Evolutionary conservation across 2,888 invertebrate genomes (phyloP).

Genomic region (Dermolepida albohirtum): DNA sequence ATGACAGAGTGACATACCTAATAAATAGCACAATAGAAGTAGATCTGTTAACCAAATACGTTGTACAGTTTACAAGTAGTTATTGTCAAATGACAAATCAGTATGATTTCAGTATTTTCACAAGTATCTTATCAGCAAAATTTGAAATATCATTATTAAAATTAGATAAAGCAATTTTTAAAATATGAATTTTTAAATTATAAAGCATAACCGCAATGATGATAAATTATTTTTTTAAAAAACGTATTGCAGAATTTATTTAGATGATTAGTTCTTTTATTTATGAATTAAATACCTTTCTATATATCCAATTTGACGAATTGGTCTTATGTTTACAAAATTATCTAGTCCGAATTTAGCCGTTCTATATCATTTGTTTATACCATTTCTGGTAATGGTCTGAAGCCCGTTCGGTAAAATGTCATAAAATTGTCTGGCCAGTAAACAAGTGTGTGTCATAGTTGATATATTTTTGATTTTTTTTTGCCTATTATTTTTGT

Average conservation of each 20-base stretch:
- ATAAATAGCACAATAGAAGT: slow-evolving; percentile 3
- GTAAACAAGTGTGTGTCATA: slow-evolving; percentile 41
- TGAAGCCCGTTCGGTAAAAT: slow-evolving; percentile 32
- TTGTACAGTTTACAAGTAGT: slow-evolving; percentile 16
- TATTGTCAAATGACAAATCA: slow-evolving; percentile 33
- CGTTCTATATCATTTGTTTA: slow-evolving; percentile 11
- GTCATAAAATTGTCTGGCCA: slow-evolving; percentile 33
- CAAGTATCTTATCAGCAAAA: slow-evolving; percentile 22
- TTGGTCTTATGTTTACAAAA: slow-evolving; percentile 3
- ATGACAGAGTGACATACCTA: slow-evolving; percentile 17
- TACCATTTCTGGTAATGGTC: slow-evolving; percentile 14
- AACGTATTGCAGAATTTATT: too few relatives aligned
- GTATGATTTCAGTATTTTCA: slow-evolving; percentile 7
- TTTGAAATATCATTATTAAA: slow-evolving; percentile 8
- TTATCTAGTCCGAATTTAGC: slow-evolving; percentile 21
- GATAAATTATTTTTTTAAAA: too few relatives aligned
- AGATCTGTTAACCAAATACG: slow-evolving; percentile 14
- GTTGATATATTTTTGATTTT: slow-evolving; percentile 42
- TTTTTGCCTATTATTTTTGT: slow-evolving; percentile 43
- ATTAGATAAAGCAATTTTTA: slow-evolving; percentile 13
- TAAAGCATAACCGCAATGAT: too few relatives aligned
- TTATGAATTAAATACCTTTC: too few relatives aligned
- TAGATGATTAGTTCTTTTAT: too few relatives aligned
- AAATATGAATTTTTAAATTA: background rate
- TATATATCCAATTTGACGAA: too few relatives aligned